These are phyloP conservation scores for Monopis laevigella DNA, from an alignment of 2,888 invertebrate genomes.

Conservation along the genomic window DNA sequence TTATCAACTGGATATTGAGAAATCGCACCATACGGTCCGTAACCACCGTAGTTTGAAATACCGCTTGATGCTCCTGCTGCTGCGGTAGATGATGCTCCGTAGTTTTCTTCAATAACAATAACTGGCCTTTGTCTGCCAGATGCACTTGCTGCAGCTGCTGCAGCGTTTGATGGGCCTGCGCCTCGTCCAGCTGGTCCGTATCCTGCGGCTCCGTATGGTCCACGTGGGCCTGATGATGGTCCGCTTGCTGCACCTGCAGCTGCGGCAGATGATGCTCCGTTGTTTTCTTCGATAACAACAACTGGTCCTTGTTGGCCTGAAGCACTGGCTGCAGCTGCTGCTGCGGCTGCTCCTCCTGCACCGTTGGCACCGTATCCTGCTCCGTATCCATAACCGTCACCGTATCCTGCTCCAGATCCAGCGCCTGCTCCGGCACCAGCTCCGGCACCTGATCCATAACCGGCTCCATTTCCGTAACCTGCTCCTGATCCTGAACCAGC, in stretches of 20 bases:
- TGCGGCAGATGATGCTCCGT: neutral
- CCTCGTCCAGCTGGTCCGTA: neutral
- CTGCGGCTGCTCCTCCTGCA: constrained; percentile 3
- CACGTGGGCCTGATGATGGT: neutral
- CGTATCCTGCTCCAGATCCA: constrained; percentile 5
- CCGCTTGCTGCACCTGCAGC: neutral
- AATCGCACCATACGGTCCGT: neutral
- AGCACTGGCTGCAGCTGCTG: constrained; percentile 12
- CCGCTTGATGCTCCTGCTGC: neutral
- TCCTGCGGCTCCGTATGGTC: neutral
- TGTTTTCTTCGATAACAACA: neutral
- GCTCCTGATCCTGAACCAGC: constrained; percentile 4
- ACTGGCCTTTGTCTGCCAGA: neutral
- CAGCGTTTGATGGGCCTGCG: neutral
- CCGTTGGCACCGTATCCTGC: constrained; percentile 10
- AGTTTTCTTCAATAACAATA: neutral
- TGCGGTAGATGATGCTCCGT: neutral
- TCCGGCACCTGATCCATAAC: constrained; percentile 6
- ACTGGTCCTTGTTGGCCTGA: neutral
- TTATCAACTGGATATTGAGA: neutral
- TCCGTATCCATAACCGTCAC: constrained; percentile 1
- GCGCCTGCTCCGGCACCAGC: constrained; percentile 12
- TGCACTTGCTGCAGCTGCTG: neutral
- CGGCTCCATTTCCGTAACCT: constrained; percentile 5
- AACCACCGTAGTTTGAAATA: neutral